Base-by-base conservation (phyloP, 2,888 invertebrate species). In the Plagodis pulveraria region DNA sequence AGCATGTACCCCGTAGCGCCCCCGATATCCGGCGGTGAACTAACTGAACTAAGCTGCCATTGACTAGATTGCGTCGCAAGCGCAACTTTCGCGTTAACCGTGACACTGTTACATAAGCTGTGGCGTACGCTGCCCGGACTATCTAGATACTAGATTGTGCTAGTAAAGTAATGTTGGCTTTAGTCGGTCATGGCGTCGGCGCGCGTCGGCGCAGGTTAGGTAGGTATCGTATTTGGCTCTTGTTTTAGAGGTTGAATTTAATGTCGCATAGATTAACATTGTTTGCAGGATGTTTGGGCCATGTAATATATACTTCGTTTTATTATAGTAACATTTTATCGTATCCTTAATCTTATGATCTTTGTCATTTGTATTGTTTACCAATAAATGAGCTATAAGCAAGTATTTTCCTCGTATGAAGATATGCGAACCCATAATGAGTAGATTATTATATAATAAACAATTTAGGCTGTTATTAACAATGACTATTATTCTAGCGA, bases 31-130 rank as follows among this genome's bases (percentile, higher is more conserved):
- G 56, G 56, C 41, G 56, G 55, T 44, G 48, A 59, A 43, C 43
- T 11, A 32, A 11, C 44, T 11, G 36, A 42, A 35, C 58, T 43
- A 49, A 48, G 53, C 49, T 36, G 54, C 34, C 59, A 59, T 59
- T 59, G 59, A 54, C 45, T 42, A 58, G 58, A 55, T 50, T 48
- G 43, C 40, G 22, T 2, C 42, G 50, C 43, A 9, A 6, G 55
- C 55, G 55, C 59, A 56, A 60, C 59, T 60, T 60, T 60, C 59
- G 51, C 55, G 47, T 32, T 48, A 47, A 12, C 36, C 38, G 5
- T 32, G 38, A 12, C n/a, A 55, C 55, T 55, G 33, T n/a, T 36
- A 50, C 50, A n/a, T 38, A 50, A 9, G 0, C 59, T 59, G 50
- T 59, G 50, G 12, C 33, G 32, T 54, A 50, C 41, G 12, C 42